Base-by-base conservation (phyloP, 2,113 vertebrate species). In the Rhineura floridana region DNA sequence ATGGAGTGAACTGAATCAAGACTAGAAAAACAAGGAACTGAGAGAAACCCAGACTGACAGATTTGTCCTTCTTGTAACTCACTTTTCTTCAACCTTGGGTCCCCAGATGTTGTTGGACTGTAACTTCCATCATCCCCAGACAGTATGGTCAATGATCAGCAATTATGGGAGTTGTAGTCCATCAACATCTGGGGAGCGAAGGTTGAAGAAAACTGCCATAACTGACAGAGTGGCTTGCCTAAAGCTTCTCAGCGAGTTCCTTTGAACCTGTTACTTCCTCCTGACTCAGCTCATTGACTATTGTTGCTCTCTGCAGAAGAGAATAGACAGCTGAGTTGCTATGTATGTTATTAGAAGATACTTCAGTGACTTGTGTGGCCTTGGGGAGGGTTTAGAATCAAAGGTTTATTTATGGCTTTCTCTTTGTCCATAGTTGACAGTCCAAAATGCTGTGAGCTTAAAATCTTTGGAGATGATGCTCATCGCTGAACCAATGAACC, bases 371-470 rank as follows among this genome's bases (percentile, higher is more conserved):
- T 50, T 33, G 4, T 48, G 30, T n/a, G 55, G 55, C 15, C 21
- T 59, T 59, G 55, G 55, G 55, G 15, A 19, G 55, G 46, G 30
- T 17, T 78, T 12, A 46, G 46, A 8, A 44, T 30, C 30, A 52
- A 19, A 78, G 39, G 6, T 28, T 78, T 78, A 4, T 78, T 50
- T 8, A 48, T 72, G 48, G 1, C 48, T 30, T 78, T 5, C 50
- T 48, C 30, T 42, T 78, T 78, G 52, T 81, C 11, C 7, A 21
- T 83, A 98, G 97, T 94, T 97, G 36, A 95, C 92, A 9, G 97
- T 96, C 0, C 92, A 95, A 78, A 98, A 98, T 87, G 96, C 95
- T 0, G 95, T 98, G 85, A 97, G 97, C 90, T 95, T 91, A 44
- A 92, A 96, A 92, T 94, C 88, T n/a, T 78, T 89, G 65, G 92